These are phyloP conservation scores for Pempheris klunzingeri DNA, from an alignment of 2,797 vertebrate species.

Conservation along the genomic window DNA sequence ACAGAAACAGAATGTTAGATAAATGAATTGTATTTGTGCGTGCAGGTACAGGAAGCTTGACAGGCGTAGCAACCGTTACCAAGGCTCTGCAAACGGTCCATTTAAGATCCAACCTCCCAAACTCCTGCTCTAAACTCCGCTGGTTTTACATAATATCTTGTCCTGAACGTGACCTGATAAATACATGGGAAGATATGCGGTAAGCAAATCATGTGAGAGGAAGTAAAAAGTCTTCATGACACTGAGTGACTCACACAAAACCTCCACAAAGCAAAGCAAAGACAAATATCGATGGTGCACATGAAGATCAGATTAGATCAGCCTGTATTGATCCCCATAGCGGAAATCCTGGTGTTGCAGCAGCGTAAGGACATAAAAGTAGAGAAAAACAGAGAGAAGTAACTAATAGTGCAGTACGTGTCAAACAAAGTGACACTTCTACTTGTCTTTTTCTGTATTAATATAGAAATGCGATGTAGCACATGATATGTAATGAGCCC, in stretches of 20 bases:
- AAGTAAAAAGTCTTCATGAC: constrained; percentile 15
- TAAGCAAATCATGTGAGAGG: constrained; percentile 60
- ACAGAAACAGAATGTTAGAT: too few species aligned
- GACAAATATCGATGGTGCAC: not conserved
- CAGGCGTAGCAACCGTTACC: not conserved
- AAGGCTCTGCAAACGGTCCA: not conserved
- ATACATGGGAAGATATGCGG: constrained; percentile 12
- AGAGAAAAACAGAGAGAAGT: not conserved
- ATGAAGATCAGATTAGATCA: too few species aligned
- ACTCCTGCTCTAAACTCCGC: not conserved
- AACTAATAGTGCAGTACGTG: not conserved
- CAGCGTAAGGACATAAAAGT: not conserved
- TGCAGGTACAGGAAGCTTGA: too few species aligned
- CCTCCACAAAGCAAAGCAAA: not conserved
- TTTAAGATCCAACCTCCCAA: not conserved
- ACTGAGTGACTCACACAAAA: constrained; percentile 2
- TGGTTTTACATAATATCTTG: constrained; percentile 14
- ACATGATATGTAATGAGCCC: too few species aligned
- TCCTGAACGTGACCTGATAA: constrained; percentile 24
- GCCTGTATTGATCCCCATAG: too few species aligned
- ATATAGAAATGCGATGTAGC: too few species aligned
- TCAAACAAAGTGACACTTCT: too few species aligned
- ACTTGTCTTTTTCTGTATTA: too few species aligned
- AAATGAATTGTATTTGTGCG: too few species aligned
- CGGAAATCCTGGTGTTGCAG: too few species aligned